These are phyloP conservation scores for Irena cyanogastra DNA, from an alignment of 2,113 vertebrate species.

Conservation along the genomic window DNA sequence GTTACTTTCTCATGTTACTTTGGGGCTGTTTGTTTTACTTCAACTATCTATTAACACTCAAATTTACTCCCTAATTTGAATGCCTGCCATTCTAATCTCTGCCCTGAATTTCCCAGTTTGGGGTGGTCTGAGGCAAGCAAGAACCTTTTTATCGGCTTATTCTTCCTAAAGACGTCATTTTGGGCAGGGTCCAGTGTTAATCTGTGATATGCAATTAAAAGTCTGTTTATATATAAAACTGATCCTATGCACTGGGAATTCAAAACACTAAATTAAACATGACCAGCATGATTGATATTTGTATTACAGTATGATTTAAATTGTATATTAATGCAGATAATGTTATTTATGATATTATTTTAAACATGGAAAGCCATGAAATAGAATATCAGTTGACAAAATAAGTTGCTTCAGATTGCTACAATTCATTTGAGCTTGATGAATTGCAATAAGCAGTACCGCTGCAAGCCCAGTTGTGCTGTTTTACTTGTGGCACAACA, in stretches of 20 bases:
- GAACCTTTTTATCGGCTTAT: neutral
- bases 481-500: neutral
- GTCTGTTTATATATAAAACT: neutral
- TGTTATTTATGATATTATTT: neutral
- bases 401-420: neutral
- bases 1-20: neutral
- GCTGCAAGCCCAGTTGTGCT: neutral
- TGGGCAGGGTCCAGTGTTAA: neutral
- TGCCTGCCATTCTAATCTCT: neutral
- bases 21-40: neutral
- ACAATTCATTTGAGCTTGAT: neutral
- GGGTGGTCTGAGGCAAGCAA: neutral
- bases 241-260: neutral
- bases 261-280: neutral
- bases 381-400: neutral
- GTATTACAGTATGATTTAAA: neutral
- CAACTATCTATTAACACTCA: neutral
- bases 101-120: neutral
- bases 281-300: neutral
- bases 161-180: neutral
- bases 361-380: neutral
- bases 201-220: neutral
- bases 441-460: neutral
- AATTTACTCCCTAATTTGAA: neutral
- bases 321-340: neutral